Percentiles rank a stretch among this genome's conserved stretches.
Conservation (phyloP, 1,140 invertebrate species). For the Phortica variegata region DNA sequence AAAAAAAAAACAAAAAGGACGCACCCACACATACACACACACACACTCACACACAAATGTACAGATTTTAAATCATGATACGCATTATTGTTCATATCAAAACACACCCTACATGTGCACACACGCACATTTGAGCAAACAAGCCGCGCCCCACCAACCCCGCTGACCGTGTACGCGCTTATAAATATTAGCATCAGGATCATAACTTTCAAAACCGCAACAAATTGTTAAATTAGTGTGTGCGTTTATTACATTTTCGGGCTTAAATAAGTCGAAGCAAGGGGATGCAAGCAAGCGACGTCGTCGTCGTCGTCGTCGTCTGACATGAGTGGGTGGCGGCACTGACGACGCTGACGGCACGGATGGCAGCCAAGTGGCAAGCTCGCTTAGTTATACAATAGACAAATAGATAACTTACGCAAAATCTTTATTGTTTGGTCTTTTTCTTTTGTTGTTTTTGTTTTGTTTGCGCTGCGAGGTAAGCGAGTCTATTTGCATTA, state of each 20-base stretch:
- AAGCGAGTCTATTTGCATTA: conserved; percentile 1
- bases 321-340: not conserved
- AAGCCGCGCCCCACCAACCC: not conserved
- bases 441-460: not conserved
- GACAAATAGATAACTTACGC: conserved; percentile 2
- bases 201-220: conserved; percentile 22
- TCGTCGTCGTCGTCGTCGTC: not conserved
- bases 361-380: too few relatives aligned
- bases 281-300: not conserved
- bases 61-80: conserved; percentile 4
- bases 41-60: not conserved
- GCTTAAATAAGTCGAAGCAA: not conserved
- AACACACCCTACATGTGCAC: not conserved
- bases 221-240: conserved; percentile 22
- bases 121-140: not conserved
- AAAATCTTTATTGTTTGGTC: conserved; percentile 1
- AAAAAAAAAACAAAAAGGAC: not conserved
- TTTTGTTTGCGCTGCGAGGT: too few relatives aligned
- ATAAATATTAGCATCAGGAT: conserved; percentile 12
- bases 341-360: too few relatives aligned
- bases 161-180: not conserved
- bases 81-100: conserved; percentile 1
- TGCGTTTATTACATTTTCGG: conserved; percentile 18
- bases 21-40: not conserved
- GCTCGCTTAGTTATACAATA: too few relatives aligned